A percentile compares a stretch with the other conserved stretches of the same genome.
Conservation (phyloP, 1,140 invertebrate genomes). For the Metaphire vulgaris region DNA sequence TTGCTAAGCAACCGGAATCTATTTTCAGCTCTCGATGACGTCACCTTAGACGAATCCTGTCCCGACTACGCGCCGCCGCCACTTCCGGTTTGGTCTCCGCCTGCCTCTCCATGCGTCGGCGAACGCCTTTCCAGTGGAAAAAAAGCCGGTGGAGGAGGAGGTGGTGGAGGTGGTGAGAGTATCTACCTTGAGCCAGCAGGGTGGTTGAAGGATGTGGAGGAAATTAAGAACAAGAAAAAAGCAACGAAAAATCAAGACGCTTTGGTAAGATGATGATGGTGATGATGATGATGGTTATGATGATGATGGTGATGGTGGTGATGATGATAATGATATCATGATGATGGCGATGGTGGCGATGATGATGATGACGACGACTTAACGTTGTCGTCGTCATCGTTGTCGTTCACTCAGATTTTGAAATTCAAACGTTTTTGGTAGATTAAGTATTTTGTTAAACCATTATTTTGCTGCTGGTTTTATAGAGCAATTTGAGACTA, state of each 20-base stretch:
- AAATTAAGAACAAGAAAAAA: neutral
- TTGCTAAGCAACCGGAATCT: neutral
- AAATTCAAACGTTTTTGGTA: too few species aligned
- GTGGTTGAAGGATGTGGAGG: neutral
- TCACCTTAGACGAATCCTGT: neutral
- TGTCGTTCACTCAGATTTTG: too few species aligned
- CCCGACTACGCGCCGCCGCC: neutral
- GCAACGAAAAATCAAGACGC: neutral
- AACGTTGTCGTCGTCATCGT: neutral
- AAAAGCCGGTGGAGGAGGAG: neutral
- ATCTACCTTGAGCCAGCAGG: neutral
- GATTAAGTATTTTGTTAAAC: too few species aligned
- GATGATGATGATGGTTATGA: neutral
- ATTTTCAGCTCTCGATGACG: neutral
- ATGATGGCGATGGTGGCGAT: neutral
- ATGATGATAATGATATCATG: neutral
- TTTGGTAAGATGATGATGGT: neutral
- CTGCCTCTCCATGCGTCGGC: neutral
- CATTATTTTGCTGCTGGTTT: too few species aligned
- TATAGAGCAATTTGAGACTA: too few species aligned
- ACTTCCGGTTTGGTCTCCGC: neutral
- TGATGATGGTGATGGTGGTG: neutral
- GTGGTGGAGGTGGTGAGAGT: neutral
- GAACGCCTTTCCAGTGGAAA: neutral
- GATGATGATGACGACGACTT: neutral